Conservation (phyloP, 2,888 invertebrate species). For the Augiades crinisus region DNA sequence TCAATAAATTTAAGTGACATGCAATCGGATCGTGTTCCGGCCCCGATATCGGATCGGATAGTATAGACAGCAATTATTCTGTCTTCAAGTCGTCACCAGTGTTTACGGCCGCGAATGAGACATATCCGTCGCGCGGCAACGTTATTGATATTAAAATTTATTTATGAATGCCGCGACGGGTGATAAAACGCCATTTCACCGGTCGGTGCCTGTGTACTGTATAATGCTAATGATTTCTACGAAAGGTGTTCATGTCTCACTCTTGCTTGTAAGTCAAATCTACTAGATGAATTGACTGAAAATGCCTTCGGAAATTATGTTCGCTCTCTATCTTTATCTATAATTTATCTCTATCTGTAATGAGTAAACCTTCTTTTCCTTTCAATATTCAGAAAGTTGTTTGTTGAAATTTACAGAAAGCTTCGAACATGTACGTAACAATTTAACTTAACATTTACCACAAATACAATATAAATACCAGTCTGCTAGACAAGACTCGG, state of each 20-base stretch:
- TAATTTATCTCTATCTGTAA: too few relatives aligned
- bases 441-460: too few relatives aligned
- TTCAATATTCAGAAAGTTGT: too few relatives aligned
- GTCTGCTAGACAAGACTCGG: neutral
- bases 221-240: constrained; percentile 58
- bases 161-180: constrained; percentile 58
- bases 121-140: constrained; percentile 39
- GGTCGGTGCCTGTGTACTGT: constrained; percentile 56
- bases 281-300: neutral
- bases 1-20: too few relatives aligned
- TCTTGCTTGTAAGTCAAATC: neutral
- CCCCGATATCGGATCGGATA: neutral
- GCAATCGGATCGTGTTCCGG: neutral
- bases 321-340: too few relatives aligned
- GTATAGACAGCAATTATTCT: constrained; percentile 1
- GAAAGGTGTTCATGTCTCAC: constrained; percentile 43
- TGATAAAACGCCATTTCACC: constrained; percentile 65
- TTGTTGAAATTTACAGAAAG: too few relatives aligned
- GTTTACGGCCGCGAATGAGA: constrained; percentile 34
- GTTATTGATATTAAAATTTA: constrained; percentile 46
- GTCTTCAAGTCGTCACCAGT: constrained; percentile 1
- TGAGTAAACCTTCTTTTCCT: too few relatives aligned
- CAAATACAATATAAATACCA: too few relatives aligned
- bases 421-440: too few relatives aligned
- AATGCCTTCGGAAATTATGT: too few relatives aligned